A percentile compares a stretch with the other conserved stretches of the same genome.
Evolutionary conservation across 2,888 invertebrate genomes (phyloP).

Genomic region (Sinohyriopsis cumingii): DNA sequence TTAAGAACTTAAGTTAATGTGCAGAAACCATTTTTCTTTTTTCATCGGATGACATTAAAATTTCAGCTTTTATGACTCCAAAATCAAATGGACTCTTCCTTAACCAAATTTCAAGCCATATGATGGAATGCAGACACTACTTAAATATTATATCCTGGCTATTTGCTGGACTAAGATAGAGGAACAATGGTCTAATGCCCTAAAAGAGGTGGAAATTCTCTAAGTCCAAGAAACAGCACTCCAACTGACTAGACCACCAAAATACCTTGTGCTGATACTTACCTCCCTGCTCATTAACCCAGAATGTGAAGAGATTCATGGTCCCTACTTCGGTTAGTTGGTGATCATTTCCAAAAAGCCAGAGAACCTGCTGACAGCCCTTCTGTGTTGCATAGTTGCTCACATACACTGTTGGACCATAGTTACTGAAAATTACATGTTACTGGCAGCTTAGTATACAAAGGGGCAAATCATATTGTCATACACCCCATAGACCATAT

Average conservation of each 20-base stretch:
- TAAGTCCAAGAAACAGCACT: no score
- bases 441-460: background rate
- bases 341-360: constrained; percentile 95
- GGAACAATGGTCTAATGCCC: no score
- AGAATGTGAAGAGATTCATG: constrained; percentile 96
- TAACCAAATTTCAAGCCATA: no score
- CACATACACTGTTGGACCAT: constrained; percentile 75
- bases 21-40: no score
- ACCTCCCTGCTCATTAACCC: constrained; percentile 92
- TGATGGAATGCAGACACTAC: no score
- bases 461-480: background rate
- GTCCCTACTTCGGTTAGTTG: constrained; percentile 97
- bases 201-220: no score
- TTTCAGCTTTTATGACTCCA: no score
- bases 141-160: no score
- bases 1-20: no score
- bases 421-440: constrained; percentile 71
- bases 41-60: no score
- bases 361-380: constrained; percentile 94
- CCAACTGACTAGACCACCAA: background rate
- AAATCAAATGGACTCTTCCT: no score
- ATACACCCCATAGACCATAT: background rate
- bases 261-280: constrained; percentile 49
- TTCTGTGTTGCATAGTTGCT: constrained; percentile 81
- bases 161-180: no score